phyloP scores from a whole-genome alignment of 2,113 vertebrate genomes.

The Ptilorrhoa leucosticta region DNA sequence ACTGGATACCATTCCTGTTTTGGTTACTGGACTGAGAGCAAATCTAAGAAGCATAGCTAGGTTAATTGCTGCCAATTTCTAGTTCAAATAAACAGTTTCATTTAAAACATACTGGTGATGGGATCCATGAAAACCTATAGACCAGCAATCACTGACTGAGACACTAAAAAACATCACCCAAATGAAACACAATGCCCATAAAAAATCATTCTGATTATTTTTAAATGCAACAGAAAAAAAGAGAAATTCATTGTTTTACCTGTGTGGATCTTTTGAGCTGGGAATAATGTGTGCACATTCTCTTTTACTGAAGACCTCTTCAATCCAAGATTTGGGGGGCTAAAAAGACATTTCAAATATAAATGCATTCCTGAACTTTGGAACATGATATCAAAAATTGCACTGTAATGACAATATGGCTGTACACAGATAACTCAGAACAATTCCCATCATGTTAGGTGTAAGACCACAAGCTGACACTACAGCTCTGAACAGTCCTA shows the following conservation, averaged over 20 bases:
- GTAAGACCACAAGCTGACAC: neutral
- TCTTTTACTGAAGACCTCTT: conserved; percentile 87
- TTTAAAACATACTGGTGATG: neutral
- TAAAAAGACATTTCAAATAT: conserved; percentile 66
- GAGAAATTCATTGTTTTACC: conserved; percentile 60
- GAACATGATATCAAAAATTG: neutral
- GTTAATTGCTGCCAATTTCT: neutral
- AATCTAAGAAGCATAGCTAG: neutral
- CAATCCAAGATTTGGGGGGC: conserved; percentile 88
- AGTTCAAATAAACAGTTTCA: neutral
- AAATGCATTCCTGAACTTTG: neutral
- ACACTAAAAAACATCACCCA: neutral
- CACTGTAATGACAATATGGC: neutral
- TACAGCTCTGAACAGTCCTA: neutral
- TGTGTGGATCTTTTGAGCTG: conserved; percentile 83
- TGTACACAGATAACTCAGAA: neutral
- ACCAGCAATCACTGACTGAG: neutral
- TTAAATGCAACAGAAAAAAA: neutral
- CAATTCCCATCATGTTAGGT: neutral
- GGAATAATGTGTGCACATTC: conserved; percentile 89
- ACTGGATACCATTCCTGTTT: neutral
- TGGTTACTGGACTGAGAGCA: neutral
- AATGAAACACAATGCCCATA: neutral
- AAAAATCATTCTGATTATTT: neutral
- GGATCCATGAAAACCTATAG: neutral